A percentile compares a stretch with the other conserved stretches of the same genome.
Evolutionary conservation across 2,113 vertebrate species (phyloP).

Genomic region (Scomber colias): DNA sequence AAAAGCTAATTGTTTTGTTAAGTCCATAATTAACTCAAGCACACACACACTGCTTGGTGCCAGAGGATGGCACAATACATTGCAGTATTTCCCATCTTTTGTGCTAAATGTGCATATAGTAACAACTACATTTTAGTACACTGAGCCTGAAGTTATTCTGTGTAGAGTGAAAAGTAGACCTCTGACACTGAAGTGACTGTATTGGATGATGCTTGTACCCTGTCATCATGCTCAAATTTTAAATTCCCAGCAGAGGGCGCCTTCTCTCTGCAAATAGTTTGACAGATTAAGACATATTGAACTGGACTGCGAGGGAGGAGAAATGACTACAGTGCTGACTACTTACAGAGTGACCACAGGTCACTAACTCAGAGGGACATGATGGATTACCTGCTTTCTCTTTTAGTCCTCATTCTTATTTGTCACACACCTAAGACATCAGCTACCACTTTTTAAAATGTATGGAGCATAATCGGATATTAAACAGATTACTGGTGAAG

Average conservation of each 20-base stretch:
- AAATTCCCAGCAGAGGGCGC: conserved; percentile 67
- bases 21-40: background rate
- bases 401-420: background rate
- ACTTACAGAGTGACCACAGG: too few relatives aligned
- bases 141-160: too few relatives aligned
- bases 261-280: background rate
- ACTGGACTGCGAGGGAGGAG: background rate
- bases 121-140: too few relatives aligned
- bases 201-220: background rate
- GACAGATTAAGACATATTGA: background rate
- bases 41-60: background rate
- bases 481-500: background rate
- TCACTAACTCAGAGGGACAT: background rate
- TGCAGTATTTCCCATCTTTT: too few relatives aligned
- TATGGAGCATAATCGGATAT: background rate
- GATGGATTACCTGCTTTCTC: background rate
- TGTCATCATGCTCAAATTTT: background rate
- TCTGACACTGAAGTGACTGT: too few relatives aligned
- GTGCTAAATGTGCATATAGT: too few relatives aligned
- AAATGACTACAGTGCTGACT: background rate
- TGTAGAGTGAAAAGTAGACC: too few relatives aligned
- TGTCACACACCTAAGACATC: background rate
- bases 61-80: too few relatives aligned
- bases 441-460: background rate
- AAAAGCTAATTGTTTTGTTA: background rate